Evolutionary conservation across 2,888 invertebrate genomes (phyloP), one percentile per base, ranked within the genome.

Genomic region (Diarsia dahlii): DNA sequence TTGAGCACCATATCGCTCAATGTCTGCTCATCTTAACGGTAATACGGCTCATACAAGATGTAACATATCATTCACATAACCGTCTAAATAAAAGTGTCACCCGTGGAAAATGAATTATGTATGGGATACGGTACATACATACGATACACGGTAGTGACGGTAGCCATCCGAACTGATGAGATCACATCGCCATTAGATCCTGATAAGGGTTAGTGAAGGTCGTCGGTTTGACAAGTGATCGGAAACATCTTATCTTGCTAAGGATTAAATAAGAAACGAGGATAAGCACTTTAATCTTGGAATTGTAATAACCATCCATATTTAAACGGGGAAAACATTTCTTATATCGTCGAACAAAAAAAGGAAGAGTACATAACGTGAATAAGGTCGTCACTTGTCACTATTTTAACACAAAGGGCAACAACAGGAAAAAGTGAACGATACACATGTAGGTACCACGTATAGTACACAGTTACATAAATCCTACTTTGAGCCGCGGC

Each of bases 1-100:
- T 68, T 56, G 63, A 67, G 34, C 56, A 76, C 80, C 68, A 77
- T 87, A 76, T 87, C 71, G 56, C 62, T 71, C 84, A 71, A 74
- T 45, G 71, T 75, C 78, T 69, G 56, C 64, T 80, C 65, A 66
- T 80, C 65, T 69, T 46, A 28, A 28, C 46, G 15, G 45, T 68
- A 58, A 79, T 60, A 54, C 46, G n/a, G 46, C 62, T 78, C 28
- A 39, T 48, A 13, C 39, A 56, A 56, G 60, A 67, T 58, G 54
- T 64, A 45, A 58, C 39, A 45, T 84, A 68, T 67, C 34, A 58
- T 71, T 66, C n/a, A 58, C 52, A 68, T 67, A 54, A 60, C 28
- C 46, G 15, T 46, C 23, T 73, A 60, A 34, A 34, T 72, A 60
- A 23, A 64, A 72, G 13, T 64, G 63, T 84, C 73, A 80, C 63